These are phyloP conservation scores for Neodiprion virginianus DNA, from an alignment of 1,140 invertebrate species.

Conservation along the genomic window DNA sequence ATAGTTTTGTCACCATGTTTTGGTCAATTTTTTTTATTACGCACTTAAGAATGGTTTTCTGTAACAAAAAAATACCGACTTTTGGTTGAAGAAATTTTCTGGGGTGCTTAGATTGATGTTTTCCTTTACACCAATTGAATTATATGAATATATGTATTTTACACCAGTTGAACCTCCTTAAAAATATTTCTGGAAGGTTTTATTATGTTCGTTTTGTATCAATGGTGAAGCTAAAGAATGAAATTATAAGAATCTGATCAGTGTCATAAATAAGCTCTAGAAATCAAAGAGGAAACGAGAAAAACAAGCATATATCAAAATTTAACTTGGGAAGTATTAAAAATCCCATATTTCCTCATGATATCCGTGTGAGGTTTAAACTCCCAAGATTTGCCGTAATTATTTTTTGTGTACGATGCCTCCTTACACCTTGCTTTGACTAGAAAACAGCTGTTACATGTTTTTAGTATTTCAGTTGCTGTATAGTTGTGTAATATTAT, in stretches of 20 bases:
- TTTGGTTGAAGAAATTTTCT: no score
- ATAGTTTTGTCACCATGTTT: no score
- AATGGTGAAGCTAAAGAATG: background rate
- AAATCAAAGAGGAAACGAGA: background rate
- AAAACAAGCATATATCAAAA: background rate
- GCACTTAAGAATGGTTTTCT: no score
- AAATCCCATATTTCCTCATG: no score
- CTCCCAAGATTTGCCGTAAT: background rate
- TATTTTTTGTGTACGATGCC: background rate
- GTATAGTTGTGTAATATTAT: constrained; percentile 19
- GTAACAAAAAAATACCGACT: no score
- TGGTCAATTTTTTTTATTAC: no score
- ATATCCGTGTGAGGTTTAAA: background rate
- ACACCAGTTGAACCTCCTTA: background rate
- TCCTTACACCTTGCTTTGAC: background rate
- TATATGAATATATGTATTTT: background rate
- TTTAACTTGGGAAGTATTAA: background rate
- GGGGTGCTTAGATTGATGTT: no score
- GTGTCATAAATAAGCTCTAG: background rate
- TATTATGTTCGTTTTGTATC: background rate
- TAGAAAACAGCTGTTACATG: constrained; percentile 21
- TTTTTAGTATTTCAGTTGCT: constrained; percentile 29
- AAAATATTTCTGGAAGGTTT: background rate
- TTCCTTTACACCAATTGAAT: no score
- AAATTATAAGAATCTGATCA: background rate